Evolutionary conservation across 2,888 invertebrate genomes (phyloP), one percentile per base, ranked within the genome.

Genomic region (Cosmia trapezina): DNA sequence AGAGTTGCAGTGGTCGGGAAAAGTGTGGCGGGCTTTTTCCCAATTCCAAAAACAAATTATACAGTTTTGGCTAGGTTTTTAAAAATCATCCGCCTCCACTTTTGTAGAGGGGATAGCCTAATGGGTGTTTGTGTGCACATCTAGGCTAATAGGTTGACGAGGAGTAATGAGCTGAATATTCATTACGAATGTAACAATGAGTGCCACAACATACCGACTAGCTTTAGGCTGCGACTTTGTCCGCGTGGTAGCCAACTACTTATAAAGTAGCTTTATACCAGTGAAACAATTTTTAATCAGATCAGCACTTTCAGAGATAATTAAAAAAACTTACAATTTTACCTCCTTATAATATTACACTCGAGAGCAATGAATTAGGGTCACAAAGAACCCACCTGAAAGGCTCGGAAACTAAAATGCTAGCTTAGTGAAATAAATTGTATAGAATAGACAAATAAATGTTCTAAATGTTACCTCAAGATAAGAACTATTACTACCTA

Each of bases 161-260:
- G 45, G 41, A 11, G 64, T 56, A 68, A 70, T 60, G 59, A 45
- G 45, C 8, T 45, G 59, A 72, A 70, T 72, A 72, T 70, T 72
- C 51, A 72, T 60, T 17, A 59, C 12, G 0, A 37, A 14, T 43
- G 70, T 59, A 70, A 51, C 51, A 37, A 60, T 59, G 47, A 28
- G 12, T 11, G 33, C 14, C 14, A 45, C 59, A 59, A 14, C 7
- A 28, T 28, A 45, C 17, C 22, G 17, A 9, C 22, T 6, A 43
- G 4, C 4, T 17, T 11, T 9, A 11, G 9, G 4, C 17, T 2
- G 28, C 45, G 17, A 28, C 17, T 22, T 43, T 22, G 4, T 61
- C 11, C 22, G 4, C 7, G 6, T 61, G 6, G 60, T 22, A 43
- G 9, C 17, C 43, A 43, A 43, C 1, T n/a, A 7, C 6, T 4